phyloP scores from a whole-genome alignment of 2,113 vertebrate species.

The Nannospalax galili region DNA sequence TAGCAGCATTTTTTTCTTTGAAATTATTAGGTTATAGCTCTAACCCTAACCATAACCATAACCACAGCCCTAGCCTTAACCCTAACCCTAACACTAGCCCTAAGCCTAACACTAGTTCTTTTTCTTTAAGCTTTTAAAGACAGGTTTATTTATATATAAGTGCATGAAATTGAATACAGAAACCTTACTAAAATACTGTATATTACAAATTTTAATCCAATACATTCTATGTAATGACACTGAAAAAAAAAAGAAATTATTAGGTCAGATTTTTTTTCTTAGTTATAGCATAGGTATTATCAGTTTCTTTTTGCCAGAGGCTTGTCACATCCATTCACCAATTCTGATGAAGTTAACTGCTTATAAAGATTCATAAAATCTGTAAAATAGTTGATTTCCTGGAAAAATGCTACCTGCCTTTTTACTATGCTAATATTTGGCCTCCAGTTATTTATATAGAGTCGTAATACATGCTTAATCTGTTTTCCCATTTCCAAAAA shows the following conservation, averaged over 20 bases:
- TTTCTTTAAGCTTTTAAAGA: too few species aligned
- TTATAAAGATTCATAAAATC: slow-evolving; percentile 54
- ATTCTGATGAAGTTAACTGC: slow-evolving; percentile 27
- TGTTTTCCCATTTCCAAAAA: slow-evolving; percentile 36
- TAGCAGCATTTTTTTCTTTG: slow-evolving; percentile 47
- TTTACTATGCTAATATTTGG: slow-evolving; percentile 51
- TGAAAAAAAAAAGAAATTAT: too few species aligned
- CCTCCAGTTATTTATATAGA: slow-evolving; percentile 44
- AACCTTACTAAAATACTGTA: too few species aligned
- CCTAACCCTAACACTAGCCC: too few species aligned
- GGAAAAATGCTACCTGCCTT: not conserved
- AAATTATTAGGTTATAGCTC: slow-evolving; percentile 36
- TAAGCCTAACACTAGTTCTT: too few species aligned
- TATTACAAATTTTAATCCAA: too few species aligned
- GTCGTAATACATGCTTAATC: slow-evolving; percentile 64
- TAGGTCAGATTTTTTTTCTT: slow-evolving; percentile 57
- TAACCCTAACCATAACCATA: too few species aligned
- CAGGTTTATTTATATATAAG: too few species aligned
- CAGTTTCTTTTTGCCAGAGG: slow-evolving; percentile 3
- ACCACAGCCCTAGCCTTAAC: too few species aligned
- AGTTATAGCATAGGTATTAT: slow-evolving; percentile 15
- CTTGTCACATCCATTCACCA: slow-evolving; percentile 13
- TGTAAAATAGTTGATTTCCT: slow-evolving; percentile 37
- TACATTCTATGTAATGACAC: too few species aligned
- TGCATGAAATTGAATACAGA: too few species aligned